These are phyloP conservation scores for Hippolais icterina DNA, from an alignment of 2,113 vertebrate species.

Conservation along the genomic window DNA sequence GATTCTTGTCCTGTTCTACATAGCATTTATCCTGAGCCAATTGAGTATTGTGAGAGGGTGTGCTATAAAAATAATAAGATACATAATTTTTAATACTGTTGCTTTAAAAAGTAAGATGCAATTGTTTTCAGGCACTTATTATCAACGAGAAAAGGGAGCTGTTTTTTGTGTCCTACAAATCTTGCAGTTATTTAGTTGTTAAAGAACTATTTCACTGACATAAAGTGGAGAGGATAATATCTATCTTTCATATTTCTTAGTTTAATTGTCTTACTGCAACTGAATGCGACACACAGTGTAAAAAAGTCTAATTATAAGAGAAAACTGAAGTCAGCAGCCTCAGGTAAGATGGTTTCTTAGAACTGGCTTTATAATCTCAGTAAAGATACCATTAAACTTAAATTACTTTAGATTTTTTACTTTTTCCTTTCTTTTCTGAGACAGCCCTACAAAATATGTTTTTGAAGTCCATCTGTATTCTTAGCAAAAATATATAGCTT, in stretches of 20 bases:
- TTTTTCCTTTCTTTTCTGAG: not conserved
- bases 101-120: not conserved
- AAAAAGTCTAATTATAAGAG: conserved; percentile 38
- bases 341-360: conserved; percentile 21
- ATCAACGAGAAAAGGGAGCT: not conserved
- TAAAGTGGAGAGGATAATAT: conserved; percentile 11
- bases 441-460: not conserved
- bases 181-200: not conserved
- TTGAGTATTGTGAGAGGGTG: not conserved
- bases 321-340: conserved; percentile 25
- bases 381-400: not conserved
- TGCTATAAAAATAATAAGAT: not conserved
- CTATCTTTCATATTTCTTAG: conserved; percentile 20
- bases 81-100: not conserved
- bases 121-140: not conserved
- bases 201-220: not conserved
- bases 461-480: not conserved
- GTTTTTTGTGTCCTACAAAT: not conserved
- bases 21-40: not conserved
- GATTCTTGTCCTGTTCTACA: not conserved
- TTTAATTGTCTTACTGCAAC: conserved; percentile 38
- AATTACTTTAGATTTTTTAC: conserved; percentile 13
- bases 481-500: not conserved
- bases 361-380: not conserved
- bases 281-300: not conserved